phyloP scores from a whole-genome alignment of 2,113 vertebrate species.

The Antechinus stuartii region DNA sequence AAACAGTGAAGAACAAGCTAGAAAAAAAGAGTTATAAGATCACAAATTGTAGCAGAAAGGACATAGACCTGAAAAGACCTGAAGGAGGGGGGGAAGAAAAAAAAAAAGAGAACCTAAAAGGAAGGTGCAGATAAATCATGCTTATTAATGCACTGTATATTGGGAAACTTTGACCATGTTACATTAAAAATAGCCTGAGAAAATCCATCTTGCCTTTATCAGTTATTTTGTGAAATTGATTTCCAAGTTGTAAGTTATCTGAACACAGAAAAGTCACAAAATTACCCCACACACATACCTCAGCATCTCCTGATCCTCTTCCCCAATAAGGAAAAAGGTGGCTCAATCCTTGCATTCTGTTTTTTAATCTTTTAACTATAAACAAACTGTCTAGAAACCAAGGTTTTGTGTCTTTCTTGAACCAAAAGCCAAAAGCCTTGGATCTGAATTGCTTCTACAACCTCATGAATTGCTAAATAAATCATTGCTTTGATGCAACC shows the following conservation, averaged over 20 bases:
- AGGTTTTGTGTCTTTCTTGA: neutral
- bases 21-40: neutral
- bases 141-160: neutral
- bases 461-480: neutral
- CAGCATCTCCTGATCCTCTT: neutral
- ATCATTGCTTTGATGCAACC: neutral
- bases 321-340: neutral
- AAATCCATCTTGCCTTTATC: neutral
- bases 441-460: neutral
- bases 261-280: neutral
- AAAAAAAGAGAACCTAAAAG: neutral
- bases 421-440: neutral
- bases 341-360: neutral
- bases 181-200: neutral
- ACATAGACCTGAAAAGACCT: neutral
- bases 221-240: neutral
- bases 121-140: neutral
- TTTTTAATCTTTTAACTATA: neutral
- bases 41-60: neutral
- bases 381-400: neutral
- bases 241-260: neutral
- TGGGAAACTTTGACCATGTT: neutral
- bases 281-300: too few relatives aligned
- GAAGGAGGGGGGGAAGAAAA: neutral
- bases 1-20: neutral